Percentiles rank a stretch among this genome's conserved stretches.
These are phyloP conservation scores for Ploceus nigricollis DNA, from an alignment of 2,113 vertebrate genomes.

Conservation along the genomic window DNA sequence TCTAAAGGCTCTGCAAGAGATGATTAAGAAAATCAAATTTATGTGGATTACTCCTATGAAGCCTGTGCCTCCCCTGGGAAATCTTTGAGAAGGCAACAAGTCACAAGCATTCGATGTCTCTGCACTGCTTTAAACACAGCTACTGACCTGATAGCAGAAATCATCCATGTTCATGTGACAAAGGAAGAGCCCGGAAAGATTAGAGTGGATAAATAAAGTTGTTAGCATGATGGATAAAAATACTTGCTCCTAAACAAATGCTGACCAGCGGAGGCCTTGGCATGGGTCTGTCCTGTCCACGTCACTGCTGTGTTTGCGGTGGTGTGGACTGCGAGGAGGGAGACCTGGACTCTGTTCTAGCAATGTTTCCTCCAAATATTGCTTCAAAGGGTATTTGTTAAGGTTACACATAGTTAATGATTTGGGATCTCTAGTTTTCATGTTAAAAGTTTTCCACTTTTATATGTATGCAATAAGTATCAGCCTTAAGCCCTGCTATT, in stretches of 20 bases:
- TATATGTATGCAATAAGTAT: not conserved
- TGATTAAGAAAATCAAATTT: not conserved
- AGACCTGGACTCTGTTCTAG: not conserved
- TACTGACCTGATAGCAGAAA: not conserved
- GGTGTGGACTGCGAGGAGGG: not conserved
- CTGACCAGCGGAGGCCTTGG: accelerated
- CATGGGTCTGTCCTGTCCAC: accelerated
- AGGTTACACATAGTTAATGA: slow-evolving; percentile 1
- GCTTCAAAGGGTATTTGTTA: not conserved
- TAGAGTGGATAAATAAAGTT: not conserved
- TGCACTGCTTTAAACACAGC: not conserved
- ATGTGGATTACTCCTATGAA: not conserved
- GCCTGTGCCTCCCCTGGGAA: not conserved
- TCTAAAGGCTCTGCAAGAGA: not conserved
- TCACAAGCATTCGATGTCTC: accelerated
- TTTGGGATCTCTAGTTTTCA: slow-evolving; percentile 21
- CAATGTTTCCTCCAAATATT: not conserved
- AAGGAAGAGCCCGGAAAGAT: not conserved
- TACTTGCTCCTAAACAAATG: not conserved
- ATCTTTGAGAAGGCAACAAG: not conserved
- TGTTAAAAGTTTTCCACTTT: not conserved
- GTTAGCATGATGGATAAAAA: not conserved
- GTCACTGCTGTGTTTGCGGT: not conserved
- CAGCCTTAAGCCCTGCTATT: not conserved
- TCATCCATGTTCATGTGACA: not conserved